Base-by-base conservation (phyloP, 1,140 invertebrate genomes). In the Drosophila nannoptera region DNA sequence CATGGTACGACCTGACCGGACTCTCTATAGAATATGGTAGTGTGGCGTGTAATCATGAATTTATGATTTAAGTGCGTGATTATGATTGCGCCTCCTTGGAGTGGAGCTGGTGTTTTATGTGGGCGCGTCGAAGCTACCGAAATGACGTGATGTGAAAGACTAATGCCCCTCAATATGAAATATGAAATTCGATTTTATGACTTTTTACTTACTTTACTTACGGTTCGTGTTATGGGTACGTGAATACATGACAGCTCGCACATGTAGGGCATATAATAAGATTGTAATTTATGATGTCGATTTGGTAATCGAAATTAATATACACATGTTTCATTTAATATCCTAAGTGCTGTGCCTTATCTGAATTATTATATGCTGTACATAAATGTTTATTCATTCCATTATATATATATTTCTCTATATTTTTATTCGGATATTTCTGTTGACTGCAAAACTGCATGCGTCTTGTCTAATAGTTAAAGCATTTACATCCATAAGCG, bases 181-280 rank as follows among this genome's bases (percentile, higher is more conserved):
- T 83, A 83, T 83, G 78, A 84, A 84, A 83, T 84, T 80, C 70
- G 69, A 76, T 70, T 84, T 83, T 56, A 82, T 83, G 80, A 64
- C 68, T 56, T 72, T 11, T 63, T 48, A 65, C 38, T 2, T 12
- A 12, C 38, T 42, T 9, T 12, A 33, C 45, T 8, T 65, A 72
- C 75, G 68, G 66, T 65, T 43, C 40, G 40, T 84, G 75, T 81
- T 81, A 74, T 77, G 69, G 76, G 81, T 69, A 69, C 80, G 59
- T 69, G 42, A 73, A 69, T 67, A 80, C 78, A 83, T 63, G 80
- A 84, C 69, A 65, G 60, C n/a, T 16, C 43, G 62, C 61, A 84
- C 78, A 55, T 83, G 76, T 65, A 61, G 36, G 33, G 65, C 80
- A 70, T 78, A 69, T 80, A 76, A 83, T 83, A 64, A 75, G 73